Evolutionary conservation across 2,797 vertebrate species (phyloP).

Genomic region (Apogon hyalosoma): DNA sequence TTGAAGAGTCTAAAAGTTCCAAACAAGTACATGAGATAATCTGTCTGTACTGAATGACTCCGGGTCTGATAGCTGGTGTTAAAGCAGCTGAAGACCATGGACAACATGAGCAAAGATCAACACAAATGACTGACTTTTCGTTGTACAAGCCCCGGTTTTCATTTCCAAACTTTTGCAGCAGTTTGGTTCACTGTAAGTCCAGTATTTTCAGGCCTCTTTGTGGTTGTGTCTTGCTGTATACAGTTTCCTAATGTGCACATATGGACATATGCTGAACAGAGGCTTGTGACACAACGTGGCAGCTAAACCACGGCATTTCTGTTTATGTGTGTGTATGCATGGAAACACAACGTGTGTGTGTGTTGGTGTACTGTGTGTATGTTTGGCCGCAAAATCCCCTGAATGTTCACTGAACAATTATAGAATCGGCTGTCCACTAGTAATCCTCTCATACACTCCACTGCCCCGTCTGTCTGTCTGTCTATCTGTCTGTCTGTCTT

Average conservation of each 20-base stretch:
- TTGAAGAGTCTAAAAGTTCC: not conserved
- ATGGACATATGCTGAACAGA: constrained; percentile 58
- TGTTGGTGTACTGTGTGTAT: constrained; percentile 39
- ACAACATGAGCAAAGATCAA: not conserved
- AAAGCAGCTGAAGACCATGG: constrained; percentile 25
- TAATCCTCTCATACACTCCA: constrained; percentile 79
- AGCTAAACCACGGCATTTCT: constrained; percentile 37
- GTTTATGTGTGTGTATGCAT: constrained; percentile 29
- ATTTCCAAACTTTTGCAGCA: too few species aligned
- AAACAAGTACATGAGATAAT: constrained; percentile 5
- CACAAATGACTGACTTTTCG: too few species aligned
- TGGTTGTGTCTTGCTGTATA: constrained; percentile 12
- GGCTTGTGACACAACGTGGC: constrained; percentile 60
- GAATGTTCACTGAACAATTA: constrained; percentile 83
- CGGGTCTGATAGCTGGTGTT: constrained; percentile 10
- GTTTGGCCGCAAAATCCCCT: constrained; percentile 62
- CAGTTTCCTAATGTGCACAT: constrained; percentile 44
- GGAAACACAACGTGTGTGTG: constrained; percentile 16
- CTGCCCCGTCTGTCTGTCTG: constrained; percentile 70
- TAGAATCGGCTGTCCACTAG: constrained; percentile 66
- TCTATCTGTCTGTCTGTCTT: constrained; percentile 18
- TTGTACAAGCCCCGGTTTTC: too few species aligned
- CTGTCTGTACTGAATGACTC: not conserved
- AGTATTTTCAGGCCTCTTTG: not conserved
- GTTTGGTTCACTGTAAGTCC: too few species aligned